Evolutionary conservation across 2,888 invertebrate genomes (phyloP).

Genomic region (Aquatica leii): DNA sequence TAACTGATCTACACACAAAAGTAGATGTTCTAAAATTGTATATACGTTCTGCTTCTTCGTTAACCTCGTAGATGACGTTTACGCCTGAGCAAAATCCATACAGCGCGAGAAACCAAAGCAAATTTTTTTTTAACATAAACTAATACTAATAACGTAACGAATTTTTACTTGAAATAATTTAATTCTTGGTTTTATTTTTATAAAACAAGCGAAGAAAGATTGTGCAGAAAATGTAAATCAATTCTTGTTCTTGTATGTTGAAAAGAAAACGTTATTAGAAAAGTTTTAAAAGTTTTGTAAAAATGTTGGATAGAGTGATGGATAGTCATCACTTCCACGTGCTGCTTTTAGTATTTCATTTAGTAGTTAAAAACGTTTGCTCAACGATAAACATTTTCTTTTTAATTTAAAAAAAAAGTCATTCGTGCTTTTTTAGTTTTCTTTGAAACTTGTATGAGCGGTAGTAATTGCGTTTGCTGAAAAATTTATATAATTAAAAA

Average conservation of each 20-base stretch:
- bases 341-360: slow-evolving; percentile 17
- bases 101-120: no score
- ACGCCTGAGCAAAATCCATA: no score
- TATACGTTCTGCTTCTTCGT: no score
- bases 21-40: no score
- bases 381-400: slow-evolving; percentile 2
- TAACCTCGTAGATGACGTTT: no score
- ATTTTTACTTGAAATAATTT: no score
- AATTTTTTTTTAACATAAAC: no score
- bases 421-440: no score
- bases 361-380: slow-evolving; percentile 6
- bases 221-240: not conserved
- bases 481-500: slow-evolving; percentile 1
- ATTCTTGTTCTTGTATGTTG: not conserved
- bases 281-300: slow-evolving; percentile 22
- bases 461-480: not conserved
- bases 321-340: slow-evolving; percentile 23
- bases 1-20: no score
- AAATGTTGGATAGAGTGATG: slow-evolving; percentile 22
- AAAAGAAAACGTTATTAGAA: slow-evolving; percentile 19
- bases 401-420: not conserved
- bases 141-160: no score
- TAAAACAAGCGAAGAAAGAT: not conserved
- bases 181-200: no score
- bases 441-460: not conserved